Evolutionary conservation across 1,140 invertebrate genomes (phyloP).

Genomic region (Drosophila truncata): DNA sequence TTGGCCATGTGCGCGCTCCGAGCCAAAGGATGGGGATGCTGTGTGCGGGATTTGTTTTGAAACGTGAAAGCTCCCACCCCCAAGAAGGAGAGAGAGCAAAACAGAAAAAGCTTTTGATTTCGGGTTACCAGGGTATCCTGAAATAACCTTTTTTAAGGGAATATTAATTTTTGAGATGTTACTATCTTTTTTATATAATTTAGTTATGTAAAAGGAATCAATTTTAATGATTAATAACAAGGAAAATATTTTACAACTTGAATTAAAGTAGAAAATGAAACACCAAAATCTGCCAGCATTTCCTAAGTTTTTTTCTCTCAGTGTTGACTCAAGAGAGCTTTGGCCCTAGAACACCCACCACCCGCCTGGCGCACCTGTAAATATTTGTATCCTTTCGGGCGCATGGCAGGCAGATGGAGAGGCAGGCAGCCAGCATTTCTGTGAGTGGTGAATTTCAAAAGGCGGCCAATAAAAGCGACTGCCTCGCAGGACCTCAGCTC

Average conservation of each 20-base stretch:
- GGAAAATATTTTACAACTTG: background rate
- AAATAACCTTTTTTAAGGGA: background rate
- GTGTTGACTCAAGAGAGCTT: constrained; percentile 19
- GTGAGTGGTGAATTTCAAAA: constrained; percentile 62
- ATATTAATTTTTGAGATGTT: background rate
- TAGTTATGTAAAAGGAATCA: background rate
- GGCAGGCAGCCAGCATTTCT: constrained; percentile 54
- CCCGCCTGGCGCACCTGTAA: constrained; percentile 59
- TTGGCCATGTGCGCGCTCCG: constrained; percentile 63
- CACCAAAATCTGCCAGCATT: background rate
- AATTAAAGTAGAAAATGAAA: too few species aligned
- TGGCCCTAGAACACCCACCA: constrained; percentile 1
- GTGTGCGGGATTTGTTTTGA: constrained; percentile 69
- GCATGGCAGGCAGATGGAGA: constrained; percentile 28
- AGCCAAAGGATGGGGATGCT: constrained; percentile 32
- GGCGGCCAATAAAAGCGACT: constrained; percentile 73
- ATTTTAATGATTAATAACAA: background rate
- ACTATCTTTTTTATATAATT: background rate
- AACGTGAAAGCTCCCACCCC: constrained; percentile 51
- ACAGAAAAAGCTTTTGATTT: constrained; percentile 36
- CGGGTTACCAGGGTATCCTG: constrained; percentile 49
- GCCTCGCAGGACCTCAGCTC: constrained; percentile 48
- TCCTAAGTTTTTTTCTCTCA: constrained; percentile 2
- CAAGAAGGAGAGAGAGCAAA: background rate
- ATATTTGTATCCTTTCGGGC: constrained; percentile 72